Base-by-base conservation (phyloP, 2,113 vertebrate genomes). In the Petroica traversi region DNA sequence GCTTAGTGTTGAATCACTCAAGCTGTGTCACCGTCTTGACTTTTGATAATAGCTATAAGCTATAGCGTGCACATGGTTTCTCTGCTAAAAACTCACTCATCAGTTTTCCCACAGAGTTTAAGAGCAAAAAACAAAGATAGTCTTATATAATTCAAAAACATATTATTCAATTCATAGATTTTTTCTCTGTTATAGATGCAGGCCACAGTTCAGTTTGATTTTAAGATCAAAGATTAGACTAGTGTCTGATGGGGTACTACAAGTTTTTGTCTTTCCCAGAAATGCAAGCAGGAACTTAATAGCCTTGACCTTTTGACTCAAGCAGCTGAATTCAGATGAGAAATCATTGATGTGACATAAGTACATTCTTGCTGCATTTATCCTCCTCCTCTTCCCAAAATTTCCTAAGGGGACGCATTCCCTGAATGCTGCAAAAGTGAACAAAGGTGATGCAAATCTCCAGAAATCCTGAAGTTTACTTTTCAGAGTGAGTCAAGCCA, bases 31-130 rank as follows among this genome's bases (percentile, higher is more conserved):
- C 31, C 4, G 13, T 17, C 8, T 57, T 19, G 51, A 36, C 80
- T 73, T 77, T 28, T 0, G 0, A 18, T 43, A 89, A 64, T 3
- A 6, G 3, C 38, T 40, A 41, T 2, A 19, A 61, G 28, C 16
- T 23, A 6, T 33, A 73, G 45, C 7, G 12, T 52, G 14, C 8
- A 11, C 6, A 9, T 0, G 0, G 5, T n/a, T 75, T 75, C 40
- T 76, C 62, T 76, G 5, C 14, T 55, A 28, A 49, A 83, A 84
- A 11, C 4, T 77, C 24, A n/a, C 67, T 86, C 59, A 62, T 5
- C 12, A 45, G 5, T 33, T 91, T 86, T 76, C 14, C 8, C 15
- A 23, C 25, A 48, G 6, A 51, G 19, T 48, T 69, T 58, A 85
- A 31, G 40, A 78, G 9, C 5, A 71, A 77, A 78, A 90, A 55